Base-by-base conservation (phyloP, 1,140 invertebrate species). In the Druon quercuslanigerum region DNA sequence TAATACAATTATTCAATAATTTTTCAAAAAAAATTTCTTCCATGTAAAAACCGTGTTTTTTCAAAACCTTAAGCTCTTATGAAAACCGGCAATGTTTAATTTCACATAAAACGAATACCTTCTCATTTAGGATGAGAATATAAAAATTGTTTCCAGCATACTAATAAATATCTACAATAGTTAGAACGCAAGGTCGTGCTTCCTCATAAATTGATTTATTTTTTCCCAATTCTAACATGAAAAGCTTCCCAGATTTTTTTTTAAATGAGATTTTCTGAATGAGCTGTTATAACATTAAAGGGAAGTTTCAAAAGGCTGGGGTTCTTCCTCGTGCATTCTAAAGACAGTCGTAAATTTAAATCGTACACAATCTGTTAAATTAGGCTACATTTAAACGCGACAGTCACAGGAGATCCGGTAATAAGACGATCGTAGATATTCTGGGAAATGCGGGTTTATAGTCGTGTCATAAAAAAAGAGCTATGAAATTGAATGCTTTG, bases 301-400 rank as follows among this genome's bases (percentile, higher is more conserved):
- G 54, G 20, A 13, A 20, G 19, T 46, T 46, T 3, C 17, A 56
- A 56, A 12, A 56, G 17, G 17, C 8, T 19, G 20, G n/a, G 9
- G 54, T 3, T 11, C 54, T 56, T 56, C 20, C 17, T 56, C n/a
- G 17, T 56, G 54, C 19, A 56, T 56, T 56, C 54, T 56, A 56
- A 20, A 56, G 54, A 19, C 1, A 56, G 54, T 54, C 52, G n/a
- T 56, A 56, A 56, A 56, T 56, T 20, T 56, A 19, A 56, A 56
- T 56, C 54, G 54, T 56, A 19, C 13, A 56, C 54, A 56, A 56
- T 56, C 54, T 56, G 20, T 56, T 56, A 56, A 56, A 56, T 56
- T 56, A 56, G 54, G 54, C 17, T 56, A 56, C 54, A 19, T 56
- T 56, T 56, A 77, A 60, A 76, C 72, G 74, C 17, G 50, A 51